phyloP scores from a whole-genome alignment of 2,797 vertebrate species.

The Hypotaenidia philippensis region DNA sequence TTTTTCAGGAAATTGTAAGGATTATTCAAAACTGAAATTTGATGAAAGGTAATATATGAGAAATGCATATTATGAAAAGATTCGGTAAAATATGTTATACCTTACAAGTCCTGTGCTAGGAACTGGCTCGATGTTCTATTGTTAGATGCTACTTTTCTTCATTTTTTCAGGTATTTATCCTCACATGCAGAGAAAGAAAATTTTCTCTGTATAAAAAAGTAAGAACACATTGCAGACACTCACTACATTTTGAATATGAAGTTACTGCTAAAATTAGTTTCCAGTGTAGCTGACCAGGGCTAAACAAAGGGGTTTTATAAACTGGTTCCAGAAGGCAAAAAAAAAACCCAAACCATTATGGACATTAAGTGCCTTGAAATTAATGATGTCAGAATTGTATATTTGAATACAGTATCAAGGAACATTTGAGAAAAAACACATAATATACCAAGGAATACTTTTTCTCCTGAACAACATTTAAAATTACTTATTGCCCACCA shows the following conservation, averaged over 20 bases:
- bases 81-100: not conserved
- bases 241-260: not conserved
- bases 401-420: not conserved
- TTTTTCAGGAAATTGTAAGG: conserved; percentile 10
- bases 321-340: not conserved
- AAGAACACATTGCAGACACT: not conserved
- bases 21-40: conserved; percentile 33
- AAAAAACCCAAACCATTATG: not conserved
- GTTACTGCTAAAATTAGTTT: not conserved
- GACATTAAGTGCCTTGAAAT: not conserved
- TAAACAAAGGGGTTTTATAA: not conserved
- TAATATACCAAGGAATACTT: not conserved
- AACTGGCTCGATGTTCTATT: not conserved
- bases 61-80: not conserved
- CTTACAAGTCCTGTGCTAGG: not conserved
- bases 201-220: not conserved
- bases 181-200: not conserved
- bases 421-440: not conserved
- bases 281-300: not conserved
- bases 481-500: not conserved
- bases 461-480: not conserved
- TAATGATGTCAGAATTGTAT: not conserved
- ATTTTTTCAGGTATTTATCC: not conserved
- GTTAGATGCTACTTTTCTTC: not conserved
- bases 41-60: not conserved